Conservation (phyloP, 1,140 invertebrate genomes). For the Ceratosolen solmsi region DNA sequence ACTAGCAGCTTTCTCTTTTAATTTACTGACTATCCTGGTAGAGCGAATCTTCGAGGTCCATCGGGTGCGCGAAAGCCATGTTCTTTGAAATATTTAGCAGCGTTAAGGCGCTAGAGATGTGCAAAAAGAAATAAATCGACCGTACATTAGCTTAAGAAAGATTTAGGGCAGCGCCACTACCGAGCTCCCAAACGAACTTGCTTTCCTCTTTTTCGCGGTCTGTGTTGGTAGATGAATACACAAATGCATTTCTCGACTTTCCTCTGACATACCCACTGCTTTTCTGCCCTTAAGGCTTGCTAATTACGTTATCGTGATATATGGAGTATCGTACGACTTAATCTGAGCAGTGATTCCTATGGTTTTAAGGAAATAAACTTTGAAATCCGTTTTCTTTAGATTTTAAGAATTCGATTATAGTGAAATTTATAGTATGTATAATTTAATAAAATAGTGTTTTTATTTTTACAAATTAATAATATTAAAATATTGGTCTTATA, state of each 20-base stretch:
- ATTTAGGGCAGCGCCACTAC: not conserved
- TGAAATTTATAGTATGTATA: not conserved
- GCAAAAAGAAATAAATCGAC: not conserved
- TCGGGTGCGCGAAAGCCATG: not conserved
- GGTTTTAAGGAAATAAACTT: not conserved
- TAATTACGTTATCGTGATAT: not conserved
- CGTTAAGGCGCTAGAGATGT: not conserved
- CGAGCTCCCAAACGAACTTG: not conserved
- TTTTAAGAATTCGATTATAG: not conserved
- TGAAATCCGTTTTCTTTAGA: not conserved
- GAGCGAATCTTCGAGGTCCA: no score
- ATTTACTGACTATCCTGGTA: no score
- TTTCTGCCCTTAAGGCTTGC: not conserved
- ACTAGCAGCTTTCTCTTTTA: no score
- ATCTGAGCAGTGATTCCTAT: not conserved
- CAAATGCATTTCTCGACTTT: not conserved
- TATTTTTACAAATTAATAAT: no score
- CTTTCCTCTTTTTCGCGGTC: not conserved
- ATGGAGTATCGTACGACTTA: not conserved
- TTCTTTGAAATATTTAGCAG: not conserved
- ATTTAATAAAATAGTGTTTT: no score
- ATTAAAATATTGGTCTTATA: no score
- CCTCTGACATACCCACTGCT: not conserved
- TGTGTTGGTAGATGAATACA: not conserved
- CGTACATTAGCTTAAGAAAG: constrained; percentile 16